Evolutionary conservation across 1,140 invertebrate genomes (phyloP).

Genomic region (Drosophila malerkotliana): DNA sequence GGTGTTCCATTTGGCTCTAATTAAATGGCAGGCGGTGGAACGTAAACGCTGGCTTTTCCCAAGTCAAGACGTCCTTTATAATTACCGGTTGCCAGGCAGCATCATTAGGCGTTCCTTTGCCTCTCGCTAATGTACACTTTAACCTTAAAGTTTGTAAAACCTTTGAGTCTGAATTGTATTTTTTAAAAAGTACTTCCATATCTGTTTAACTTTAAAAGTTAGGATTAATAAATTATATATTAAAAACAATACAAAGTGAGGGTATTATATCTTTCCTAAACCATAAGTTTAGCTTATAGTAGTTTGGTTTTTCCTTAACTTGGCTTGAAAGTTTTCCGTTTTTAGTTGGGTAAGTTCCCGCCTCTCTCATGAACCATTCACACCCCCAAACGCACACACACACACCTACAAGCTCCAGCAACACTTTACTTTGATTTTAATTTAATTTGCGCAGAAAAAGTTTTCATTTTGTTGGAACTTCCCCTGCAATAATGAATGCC

Average conservation of each 20-base stretch:
- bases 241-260: neutral
- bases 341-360: constrained; percentile 46
- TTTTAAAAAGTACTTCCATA: no score
- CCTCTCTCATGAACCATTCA: constrained; percentile 11
- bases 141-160: neutral
- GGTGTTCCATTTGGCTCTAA: constrained; percentile 23
- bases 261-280: neutral
- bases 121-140: neutral
- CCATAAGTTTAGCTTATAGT: neutral
- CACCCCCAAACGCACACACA: constrained; percentile 4
- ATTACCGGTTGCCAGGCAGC: constrained; percentile 40
- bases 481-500: constrained; percentile 18
- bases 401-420: constrained; percentile 4
- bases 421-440: constrained; percentile 55
- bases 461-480: constrained; percentile 38
- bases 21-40: constrained; percentile 46
- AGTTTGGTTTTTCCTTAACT: constrained; percentile 13
- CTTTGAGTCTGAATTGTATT: no score
- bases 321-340: constrained; percentile 33
- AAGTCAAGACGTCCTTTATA: constrained; percentile 29
- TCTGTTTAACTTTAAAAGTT: neutral
- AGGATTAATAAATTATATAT: neutral
- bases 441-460: constrained; percentile 55
- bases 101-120: constrained; percentile 28
- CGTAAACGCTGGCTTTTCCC: constrained; percentile 3